Conservation (phyloP, 2,797 vertebrate species). For the Tragopan temminckii region DNA sequence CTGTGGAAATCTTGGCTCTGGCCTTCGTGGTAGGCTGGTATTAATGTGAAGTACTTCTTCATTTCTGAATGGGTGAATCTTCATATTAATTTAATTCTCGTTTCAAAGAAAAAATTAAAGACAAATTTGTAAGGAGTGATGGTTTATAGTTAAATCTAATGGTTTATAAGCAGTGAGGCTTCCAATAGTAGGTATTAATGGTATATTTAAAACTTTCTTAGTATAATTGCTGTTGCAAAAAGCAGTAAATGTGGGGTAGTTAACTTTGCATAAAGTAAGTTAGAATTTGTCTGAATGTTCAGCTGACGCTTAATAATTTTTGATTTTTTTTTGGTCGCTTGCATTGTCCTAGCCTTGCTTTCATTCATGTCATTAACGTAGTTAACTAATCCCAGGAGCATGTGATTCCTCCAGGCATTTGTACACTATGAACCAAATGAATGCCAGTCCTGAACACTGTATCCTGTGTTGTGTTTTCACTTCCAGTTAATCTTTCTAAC, state of each 20-base stretch:
- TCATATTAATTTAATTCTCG: background rate
- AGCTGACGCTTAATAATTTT: background rate
- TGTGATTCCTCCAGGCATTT: background rate
- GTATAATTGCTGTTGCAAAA: background rate
- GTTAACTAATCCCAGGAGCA: background rate
- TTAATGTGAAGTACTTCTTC: background rate
- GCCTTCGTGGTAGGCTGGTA: background rate
- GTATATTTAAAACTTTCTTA: background rate
- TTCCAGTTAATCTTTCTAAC: background rate
- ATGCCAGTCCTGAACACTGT: background rate
- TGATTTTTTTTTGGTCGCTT: background rate
- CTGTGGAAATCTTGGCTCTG: background rate
- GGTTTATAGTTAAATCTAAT: background rate
- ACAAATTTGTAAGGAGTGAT: background rate
- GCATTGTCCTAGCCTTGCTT: background rate
- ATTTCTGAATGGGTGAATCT: background rate
- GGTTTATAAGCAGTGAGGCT: background rate
- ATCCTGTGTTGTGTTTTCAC: background rate
- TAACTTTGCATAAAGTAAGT: background rate
- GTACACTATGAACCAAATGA: background rate
- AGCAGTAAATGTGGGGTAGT: background rate
- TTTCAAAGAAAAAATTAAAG: background rate
- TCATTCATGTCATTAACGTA: background rate
- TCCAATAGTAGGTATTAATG: background rate
- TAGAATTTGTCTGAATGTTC: background rate